Evolutionary conservation across 2,113 vertebrate genomes (phyloP).

Genomic region (Verasper variegatus): DNA sequence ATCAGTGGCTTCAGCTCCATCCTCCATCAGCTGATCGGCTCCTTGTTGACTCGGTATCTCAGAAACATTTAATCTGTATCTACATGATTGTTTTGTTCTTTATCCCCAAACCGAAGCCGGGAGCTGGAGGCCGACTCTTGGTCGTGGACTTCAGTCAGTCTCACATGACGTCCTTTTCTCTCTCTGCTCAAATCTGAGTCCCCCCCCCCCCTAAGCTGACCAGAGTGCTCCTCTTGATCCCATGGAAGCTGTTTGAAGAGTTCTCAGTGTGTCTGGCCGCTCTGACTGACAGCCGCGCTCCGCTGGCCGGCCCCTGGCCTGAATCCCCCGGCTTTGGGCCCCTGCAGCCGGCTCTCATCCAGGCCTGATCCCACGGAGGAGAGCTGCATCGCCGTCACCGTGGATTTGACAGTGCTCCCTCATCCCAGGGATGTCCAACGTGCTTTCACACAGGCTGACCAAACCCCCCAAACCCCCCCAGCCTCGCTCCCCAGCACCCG

Average conservation of each 20-base stretch:
- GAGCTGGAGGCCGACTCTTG: slow-evolving; percentile 22
- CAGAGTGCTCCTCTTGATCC: slow-evolving; percentile 67
- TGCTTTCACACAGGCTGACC: slow-evolving; percentile 62
- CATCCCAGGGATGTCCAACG: slow-evolving; percentile 68
- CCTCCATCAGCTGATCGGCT: slow-evolving; percentile 21
- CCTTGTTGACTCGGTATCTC: slow-evolving; percentile 1
- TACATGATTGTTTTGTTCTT: slow-evolving; percentile 40
- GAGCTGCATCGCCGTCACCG: slow-evolving; percentile 52
- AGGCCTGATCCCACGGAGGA: slow-evolving; percentile 69
- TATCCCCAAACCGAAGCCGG: slow-evolving; percentile 40
- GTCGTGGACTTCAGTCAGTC: slow-evolving; percentile 42
- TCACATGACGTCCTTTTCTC: slow-evolving; percentile 45
- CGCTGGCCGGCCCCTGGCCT: slow-evolving; percentile 46
- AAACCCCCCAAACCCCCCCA: slow-evolving; percentile 13
- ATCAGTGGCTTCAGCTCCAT: slow-evolving; percentile 23
- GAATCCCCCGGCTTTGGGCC: slow-evolving; percentile 68
- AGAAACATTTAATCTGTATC: slow-evolving; percentile 23
- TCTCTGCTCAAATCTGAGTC: slow-evolving; percentile 41
- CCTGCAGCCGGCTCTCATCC: slow-evolving; percentile 60
- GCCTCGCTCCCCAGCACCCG: neutral
- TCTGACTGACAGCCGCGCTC: slow-evolving; percentile 62
- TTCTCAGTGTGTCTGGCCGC: slow-evolving; percentile 28
- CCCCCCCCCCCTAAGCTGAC: slow-evolving; percentile 42
- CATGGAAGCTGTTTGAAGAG: slow-evolving; percentile 62
- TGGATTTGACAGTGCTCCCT: slow-evolving; percentile 67